Evolutionary conservation across 64 coral and sea anemone species (phyloP), one percentile per base, ranked within the genome.

Genomic region (Montipora sp.): DNA sequence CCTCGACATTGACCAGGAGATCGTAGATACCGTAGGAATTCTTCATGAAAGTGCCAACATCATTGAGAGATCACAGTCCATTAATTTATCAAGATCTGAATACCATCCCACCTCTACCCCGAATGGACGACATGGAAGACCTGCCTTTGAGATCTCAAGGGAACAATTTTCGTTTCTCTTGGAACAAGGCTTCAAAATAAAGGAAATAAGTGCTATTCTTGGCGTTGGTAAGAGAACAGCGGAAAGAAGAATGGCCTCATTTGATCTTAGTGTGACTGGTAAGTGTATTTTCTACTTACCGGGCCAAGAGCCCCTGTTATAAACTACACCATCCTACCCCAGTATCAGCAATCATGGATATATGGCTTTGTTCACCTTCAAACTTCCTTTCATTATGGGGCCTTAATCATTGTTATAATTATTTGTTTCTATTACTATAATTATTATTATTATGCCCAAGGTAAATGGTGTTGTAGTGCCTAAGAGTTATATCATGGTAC

Each of bases 51-150:
- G 2, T 67, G 24, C 61, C 79, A 43, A 5, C 67, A 49, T 59
- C 14, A 78, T 93, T n/a, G 72, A 93, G 22, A 46, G 15, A 16
- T 60, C 75, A 23, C 45, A 79, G 4, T 14, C 48, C 48, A 20
- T 65, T 53, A 71, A 87, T 49, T 12, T n/a, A 47, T 14, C 43
- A 19, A 80, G 77, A 14, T 51, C 55, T 51, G 47, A 77, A 75
- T 80, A 73, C 23, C 71, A 47, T 14, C n/a, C 77, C 59, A 47
- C 61, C 55, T 23, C 11, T 69, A 76, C 36, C 5, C 53, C 46
- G 10, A 15, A 19, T 27, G 83, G 95, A 86, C 12, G 77, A 50
- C 87, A 87, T 71, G 90, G 95, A 51, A 89, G 95, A 78, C 95
- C 95, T 2, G 16, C 67, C 21, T 96, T 84, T 85, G 73, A 92